Evolutionary conservation across 2,888 invertebrate genomes (phyloP), one percentile per base, ranked within the genome.

Genomic region (Quadroppia sp.): DNA sequence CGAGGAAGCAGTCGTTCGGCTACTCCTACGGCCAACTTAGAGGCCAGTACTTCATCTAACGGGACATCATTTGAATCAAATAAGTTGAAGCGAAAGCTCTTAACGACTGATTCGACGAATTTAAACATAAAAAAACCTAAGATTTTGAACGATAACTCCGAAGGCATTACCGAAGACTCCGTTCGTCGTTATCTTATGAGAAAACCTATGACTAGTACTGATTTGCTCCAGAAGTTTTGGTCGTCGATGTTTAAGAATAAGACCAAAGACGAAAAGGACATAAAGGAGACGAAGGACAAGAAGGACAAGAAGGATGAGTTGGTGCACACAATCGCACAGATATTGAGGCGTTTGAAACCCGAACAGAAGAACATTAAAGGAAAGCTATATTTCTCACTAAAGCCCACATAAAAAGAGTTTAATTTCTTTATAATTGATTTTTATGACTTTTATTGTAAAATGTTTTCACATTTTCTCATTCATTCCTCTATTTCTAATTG

Each of bases 171-270:
- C 0, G 96, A 97, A 82, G 96, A 96, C 80, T 91, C 94, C 0
- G 94, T 99, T 7, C 86, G 96, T 2, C 88, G 96, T 20, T 98
- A 99, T 84, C 85, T 99, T 42, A 90, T 92, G 83, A 88, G 98
- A 13, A 98, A 98, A 81, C 99, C 98, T 0, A 95, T 98, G 91
- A 98, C 98, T 0, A 92, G 97, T 0, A 97, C 94, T 0, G 97
- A 98, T 81, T 85, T 97, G 42, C 84, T 97, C 59, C 93, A 94
- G 77, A 97, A 97, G 85, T 94, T 97, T 85, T n/a, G n/a, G n/a
- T n/a, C n/a, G n/a, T n/a, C n/a, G n/a, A n/a, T n/a, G n/a, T n/a
- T n/a, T n/a, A n/a, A n/a, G n/a, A n/a, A n/a, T n/a, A n/a, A n/a
- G n/a, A n/a, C n/a, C n/a, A n/a, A n/a, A n/a, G n/a, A n/a, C n/a